Base-by-base conservation (phyloP, 2,113 vertebrate species). In the Nerophis lumbriciformis region DNA sequence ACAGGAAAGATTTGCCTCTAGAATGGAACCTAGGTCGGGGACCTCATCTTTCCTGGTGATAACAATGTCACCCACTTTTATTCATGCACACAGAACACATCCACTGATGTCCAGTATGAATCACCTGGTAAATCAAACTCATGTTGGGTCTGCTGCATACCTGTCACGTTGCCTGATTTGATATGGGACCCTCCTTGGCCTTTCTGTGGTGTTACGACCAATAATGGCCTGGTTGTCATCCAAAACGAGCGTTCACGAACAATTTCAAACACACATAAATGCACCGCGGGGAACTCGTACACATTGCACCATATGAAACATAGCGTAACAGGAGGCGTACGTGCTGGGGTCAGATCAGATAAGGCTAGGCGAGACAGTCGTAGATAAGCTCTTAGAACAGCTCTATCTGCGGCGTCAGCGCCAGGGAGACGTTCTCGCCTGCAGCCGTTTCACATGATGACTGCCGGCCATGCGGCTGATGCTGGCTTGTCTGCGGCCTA, bases 321-420 rank as follows among this genome's bases (percentile, higher is more conserved):
- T 48, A 66, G 60, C 71, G 69, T 68, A 83, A 86, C 75, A 78
- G 75, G 71, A 81, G 82, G 78, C 72, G 58, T 76, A 63, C 76
- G 75, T 80, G 72, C 68, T 53, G 73, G 70, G 88, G 83, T 89
- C 85, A 86, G 77, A 88, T 87, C 85, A 88, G 88, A 91, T 90
- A 90, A 86, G 75, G 65, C 12, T 3, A 68, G 76, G 80, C 76
- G 76, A 88, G 81, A 79, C 79, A 59, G 84, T 69, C 79, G 71
- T 53, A 83, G 81, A 88, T 87, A 84, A 87, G 79, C 80, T 75
- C 86, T 89, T 85, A 88, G 88, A 90, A 85, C 77, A 57, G 62
- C 81, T 88, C 82, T 86, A 85, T 90, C 83, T 85, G 85, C 77
- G 77, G 79, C 68, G 80, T 86, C 79, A 79, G 81, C 69, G 79